These are phyloP conservation scores for Drosophila serrata DNA, from an alignment of 1,140 invertebrate genomes.

Conservation along the genomic window DNA sequence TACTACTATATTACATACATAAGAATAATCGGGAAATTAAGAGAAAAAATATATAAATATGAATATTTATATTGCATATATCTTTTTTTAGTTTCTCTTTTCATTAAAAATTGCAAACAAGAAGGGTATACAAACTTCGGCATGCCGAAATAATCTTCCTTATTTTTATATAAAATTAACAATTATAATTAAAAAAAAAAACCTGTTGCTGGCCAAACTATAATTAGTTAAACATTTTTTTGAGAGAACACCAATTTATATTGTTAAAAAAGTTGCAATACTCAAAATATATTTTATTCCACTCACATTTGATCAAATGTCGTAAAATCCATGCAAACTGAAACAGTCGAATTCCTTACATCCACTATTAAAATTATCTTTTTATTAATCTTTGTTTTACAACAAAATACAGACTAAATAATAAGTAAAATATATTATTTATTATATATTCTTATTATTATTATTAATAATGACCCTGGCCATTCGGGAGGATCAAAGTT, in stretches of 20 bases:
- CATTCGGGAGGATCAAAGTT: slow-evolving; percentile 69
- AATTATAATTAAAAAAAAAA: too few species aligned
- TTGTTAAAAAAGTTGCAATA: too few species aligned
- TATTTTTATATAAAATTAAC: too few species aligned
- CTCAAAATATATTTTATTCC: background rate
- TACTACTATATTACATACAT: too few species aligned
- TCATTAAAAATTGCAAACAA: too few species aligned
- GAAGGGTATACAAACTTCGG: too few species aligned
- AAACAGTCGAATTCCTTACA: slow-evolving; percentile 37
- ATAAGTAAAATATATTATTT: slow-evolving; percentile 84
- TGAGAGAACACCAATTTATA: background rate
- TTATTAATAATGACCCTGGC: slow-evolving; percentile 77
- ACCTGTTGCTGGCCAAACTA: background rate
- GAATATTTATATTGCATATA: too few species aligned
- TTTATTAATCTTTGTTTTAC: slow-evolving; percentile 81
- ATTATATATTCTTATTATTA: slow-evolving; percentile 82
- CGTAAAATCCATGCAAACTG: slow-evolving; percentile 1
- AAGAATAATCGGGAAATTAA: too few species aligned
- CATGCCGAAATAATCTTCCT: too few species aligned
- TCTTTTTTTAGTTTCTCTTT: too few species aligned
- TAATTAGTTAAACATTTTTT: background rate
- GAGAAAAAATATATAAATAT: too few species aligned
- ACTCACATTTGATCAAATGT: slow-evolving; percentile 2
- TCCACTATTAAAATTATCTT: slow-evolving; percentile 74
- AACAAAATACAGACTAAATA: slow-evolving; percentile 84